Base-by-base conservation (phyloP, 2,888 invertebrate species). In the Aphidoletes aphidimyza region DNA sequence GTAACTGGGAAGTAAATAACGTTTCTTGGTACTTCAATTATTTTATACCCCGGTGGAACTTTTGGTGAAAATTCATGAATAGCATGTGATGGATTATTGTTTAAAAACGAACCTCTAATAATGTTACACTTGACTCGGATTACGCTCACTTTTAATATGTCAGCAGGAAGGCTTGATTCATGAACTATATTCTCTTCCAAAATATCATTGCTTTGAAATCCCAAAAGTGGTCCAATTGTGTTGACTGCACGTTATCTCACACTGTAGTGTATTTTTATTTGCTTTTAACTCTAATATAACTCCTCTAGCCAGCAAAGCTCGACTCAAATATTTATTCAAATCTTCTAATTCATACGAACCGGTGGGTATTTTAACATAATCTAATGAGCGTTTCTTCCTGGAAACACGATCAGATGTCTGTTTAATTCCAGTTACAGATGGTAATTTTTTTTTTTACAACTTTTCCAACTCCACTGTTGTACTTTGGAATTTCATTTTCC, bases 321-420 rank as follows among this genome's bases (percentile, higher is more conserved):
- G 34, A 34, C 85, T 39, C 45, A 83, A 83, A 85, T 86, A 87
- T 69, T 85, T 86, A 85, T 87, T 86, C 37, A 88, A 86, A 86
- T 88, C 87, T 37, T 86, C 86, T 39, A 88, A 86, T 87, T 89
- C 88, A 86, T 89, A 88, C n/a, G 87, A 87, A 14, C 88, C 88
- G 3, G 85, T 86, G 36, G 88, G 88, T 84, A 88, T 86, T 17
- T 59, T 85, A 22, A 88, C 42, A 86, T 85, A 83, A 87, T 45
- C 45, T 45, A 11, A 45, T 45, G 45, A 8, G 14, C 45, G 14
- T 45, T 45, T 11, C 14, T 14, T 45, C 14, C 45, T 14, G 45
- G 14, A 45, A 14, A 8, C 8, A 45, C 45, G 14, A 45, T 45
- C 45, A 45, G 14, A 8, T 87, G 87, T n/a, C n/a, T n/a, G n/a